A percentile compares a stretch with the other conserved stretches of the same genome.
Conservation (phyloP, 2,113 vertebrate species). For the Sphyrna mokarran region DNA sequence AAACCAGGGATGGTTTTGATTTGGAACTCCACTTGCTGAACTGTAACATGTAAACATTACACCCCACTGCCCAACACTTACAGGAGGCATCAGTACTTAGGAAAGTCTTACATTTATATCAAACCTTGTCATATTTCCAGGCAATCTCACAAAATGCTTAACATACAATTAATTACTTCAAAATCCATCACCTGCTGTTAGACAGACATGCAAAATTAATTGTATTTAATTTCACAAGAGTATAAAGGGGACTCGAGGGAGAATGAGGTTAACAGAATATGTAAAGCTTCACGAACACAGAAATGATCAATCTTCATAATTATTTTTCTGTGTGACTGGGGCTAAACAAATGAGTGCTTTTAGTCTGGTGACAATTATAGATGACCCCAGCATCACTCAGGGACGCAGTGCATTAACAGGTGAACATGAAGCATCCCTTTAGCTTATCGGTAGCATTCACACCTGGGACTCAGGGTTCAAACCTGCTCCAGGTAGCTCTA, state of each 20-base stretch:
- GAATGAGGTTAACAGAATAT: background rate
- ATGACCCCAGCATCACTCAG: background rate
- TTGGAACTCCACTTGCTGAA: background rate
- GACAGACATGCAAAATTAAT: background rate
- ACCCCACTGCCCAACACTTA: background rate
- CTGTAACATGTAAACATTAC: background rate
- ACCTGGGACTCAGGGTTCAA: background rate
- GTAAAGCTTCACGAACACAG: background rate
- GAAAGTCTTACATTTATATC: background rate
- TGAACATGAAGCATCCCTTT: background rate
- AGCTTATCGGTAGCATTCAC: background rate
- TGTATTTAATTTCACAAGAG: background rate
- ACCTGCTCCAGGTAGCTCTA: background rate
- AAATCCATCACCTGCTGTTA: constrained; percentile 20
- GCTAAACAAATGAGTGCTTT: background rate
- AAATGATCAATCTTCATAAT: constrained; percentile 19
- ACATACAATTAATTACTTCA: constrained; percentile 7
- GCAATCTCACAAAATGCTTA: background rate
- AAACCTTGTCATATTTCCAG: background rate
- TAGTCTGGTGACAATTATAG: background rate
- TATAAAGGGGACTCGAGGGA: background rate
- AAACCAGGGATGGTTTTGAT: background rate
- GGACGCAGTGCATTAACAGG: background rate
- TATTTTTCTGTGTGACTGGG: background rate
- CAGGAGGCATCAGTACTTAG: background rate